phyloP scores from a whole-genome alignment of 2,113 vertebrate genomes.

The Laterallus jamaicensis region DNA sequence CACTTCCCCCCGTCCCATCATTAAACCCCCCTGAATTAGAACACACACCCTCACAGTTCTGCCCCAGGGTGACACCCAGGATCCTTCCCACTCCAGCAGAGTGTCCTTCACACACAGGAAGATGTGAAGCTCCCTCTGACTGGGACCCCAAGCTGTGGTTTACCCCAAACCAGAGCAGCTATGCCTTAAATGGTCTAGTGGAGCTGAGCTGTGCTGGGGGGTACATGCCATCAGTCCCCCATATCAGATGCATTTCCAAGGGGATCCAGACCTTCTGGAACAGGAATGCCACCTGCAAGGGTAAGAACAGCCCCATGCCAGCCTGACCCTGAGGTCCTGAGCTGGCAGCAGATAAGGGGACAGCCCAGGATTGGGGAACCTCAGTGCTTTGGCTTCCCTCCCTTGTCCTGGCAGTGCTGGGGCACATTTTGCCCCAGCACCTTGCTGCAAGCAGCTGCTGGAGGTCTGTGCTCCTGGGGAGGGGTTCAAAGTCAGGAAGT shows the following conservation, averaged over 20 bases:
- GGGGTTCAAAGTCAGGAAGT: no score
- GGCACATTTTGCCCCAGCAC: no score
- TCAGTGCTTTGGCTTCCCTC: background rate
- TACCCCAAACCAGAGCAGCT: fast-evolving
- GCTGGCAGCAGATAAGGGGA: background rate
- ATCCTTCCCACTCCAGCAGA: background rate
- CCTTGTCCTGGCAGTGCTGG: background rate
- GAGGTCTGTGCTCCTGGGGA: no score
- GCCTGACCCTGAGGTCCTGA: background rate
- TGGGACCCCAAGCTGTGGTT: background rate
- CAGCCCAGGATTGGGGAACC: background rate
- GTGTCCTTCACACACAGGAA: background rate
- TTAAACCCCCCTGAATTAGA: background rate
- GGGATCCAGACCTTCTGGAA: background rate
- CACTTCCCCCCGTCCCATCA: fast-evolving
- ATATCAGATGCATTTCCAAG: background rate
- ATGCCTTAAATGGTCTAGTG: background rate
- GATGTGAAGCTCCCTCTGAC: fast-evolving
- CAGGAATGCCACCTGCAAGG: background rate
- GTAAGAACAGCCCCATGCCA: background rate
- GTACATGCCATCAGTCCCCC: fast-evolving
- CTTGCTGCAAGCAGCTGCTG: no score
- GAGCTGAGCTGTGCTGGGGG: background rate
- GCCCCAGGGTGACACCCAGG: background rate
- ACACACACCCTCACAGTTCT: fast-evolving